Evolutionary conservation across 2,888 invertebrate genomes (phyloP), one percentile per base, ranked within the genome.

Genomic region (Halictus quadricinctus): DNA sequence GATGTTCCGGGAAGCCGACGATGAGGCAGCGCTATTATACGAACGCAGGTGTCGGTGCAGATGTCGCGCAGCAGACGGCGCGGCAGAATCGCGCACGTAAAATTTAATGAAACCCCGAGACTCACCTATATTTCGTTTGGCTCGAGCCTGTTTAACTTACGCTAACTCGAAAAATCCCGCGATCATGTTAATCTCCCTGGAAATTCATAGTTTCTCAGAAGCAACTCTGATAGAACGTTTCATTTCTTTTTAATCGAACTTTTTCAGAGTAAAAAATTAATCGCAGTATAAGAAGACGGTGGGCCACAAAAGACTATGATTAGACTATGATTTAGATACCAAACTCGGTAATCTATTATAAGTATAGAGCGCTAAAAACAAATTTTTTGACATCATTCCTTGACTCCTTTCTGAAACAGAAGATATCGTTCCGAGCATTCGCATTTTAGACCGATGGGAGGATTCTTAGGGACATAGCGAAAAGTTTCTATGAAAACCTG

Each of bases 21-120:
- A 84, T 72, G 80, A 88, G 81, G 75, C 78, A 80, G 83, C 76
- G 77, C 84, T 84, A 88, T 89, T 90, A 88, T 88, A 88, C 72
- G 84, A 85, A 82, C 90, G 91, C 92, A 92, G 92, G 92, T 92
- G 92, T 89, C 85, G 81, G 79, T 91, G 91, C 92, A 92, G 91
- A 92, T 92, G 92, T 91, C 88, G 87, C 85, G 80, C 78, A 87
- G 82, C 89, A 88, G 80, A 81, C 88, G 88, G 84, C 80, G 84
- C 81, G 80, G 72, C 54, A 69, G 76, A 80, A 79, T 81, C 83
- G 84, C 60, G 72, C 76, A 72, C 82, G 84, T 74, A 88, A 87
- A 87, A 87, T 89, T 87, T 88, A 87, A 87, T 86, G 79, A 86
- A 80, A 87, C 70, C 70, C 46, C 50, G 15, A 43, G 48, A 69